These are phyloP conservation scores for Pionites leucogaster DNA, from an alignment of 2,113 vertebrate species.

Conservation along the genomic window DNA sequence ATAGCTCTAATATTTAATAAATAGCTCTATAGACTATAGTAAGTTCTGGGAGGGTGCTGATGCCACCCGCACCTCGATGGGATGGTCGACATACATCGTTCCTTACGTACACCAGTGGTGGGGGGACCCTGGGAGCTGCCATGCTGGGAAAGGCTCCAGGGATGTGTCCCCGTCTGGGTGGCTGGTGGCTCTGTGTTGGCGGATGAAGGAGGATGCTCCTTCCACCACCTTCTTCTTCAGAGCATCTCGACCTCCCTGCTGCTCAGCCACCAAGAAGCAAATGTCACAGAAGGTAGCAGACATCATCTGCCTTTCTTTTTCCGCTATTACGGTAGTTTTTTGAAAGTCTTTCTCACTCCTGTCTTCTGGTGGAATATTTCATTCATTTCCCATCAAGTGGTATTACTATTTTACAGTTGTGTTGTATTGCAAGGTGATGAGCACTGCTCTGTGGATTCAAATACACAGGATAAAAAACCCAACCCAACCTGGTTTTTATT, in stretches of 20 bases:
- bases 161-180: not conserved
- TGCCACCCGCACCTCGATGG: accelerated
- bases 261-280: not conserved
- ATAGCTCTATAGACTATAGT: not conserved
- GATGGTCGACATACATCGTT: accelerated
- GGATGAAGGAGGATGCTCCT: not conserved
- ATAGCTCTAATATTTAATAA: not conserved
- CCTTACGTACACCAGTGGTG: accelerated
- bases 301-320: not conserved
- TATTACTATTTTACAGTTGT: not conserved
- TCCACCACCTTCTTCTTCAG: not conserved
- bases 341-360: not conserved
- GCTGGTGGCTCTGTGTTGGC: not conserved
- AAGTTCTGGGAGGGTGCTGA: not conserved
- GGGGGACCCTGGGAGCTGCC: not conserved
- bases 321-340: not conserved
- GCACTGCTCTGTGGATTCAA: not conserved
- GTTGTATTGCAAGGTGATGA: not conserved
- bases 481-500: accelerated
- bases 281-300: not conserved
- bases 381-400: not conserved
- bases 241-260: not conserved
- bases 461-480: accelerated
- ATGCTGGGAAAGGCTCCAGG: not conserved
- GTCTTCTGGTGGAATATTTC: not conserved